These are phyloP conservation scores for Nyleta sp. DNA, from an alignment of 2,888 invertebrate genomes.

Conservation along the genomic window DNA sequence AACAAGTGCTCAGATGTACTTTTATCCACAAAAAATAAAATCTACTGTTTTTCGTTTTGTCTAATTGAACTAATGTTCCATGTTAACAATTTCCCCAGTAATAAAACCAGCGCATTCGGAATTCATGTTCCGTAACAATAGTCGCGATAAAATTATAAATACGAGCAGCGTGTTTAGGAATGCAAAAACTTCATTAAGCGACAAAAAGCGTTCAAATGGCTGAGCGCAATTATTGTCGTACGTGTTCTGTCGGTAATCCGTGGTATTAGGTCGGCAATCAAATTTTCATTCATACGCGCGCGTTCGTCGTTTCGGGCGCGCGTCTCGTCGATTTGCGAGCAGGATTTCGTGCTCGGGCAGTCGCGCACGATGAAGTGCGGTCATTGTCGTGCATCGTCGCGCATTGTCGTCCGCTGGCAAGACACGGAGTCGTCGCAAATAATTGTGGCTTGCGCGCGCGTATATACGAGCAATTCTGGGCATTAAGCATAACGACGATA, in stretches of 20 bases:
- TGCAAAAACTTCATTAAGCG: slow-evolving; percentile 49
- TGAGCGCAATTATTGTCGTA: slow-evolving; percentile 42
- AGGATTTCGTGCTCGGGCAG: slow-evolving; percentile 36
- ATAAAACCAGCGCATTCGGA: too few species aligned
- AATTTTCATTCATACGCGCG: slow-evolving; percentile 63
- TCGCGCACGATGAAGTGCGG: slow-evolving; percentile 44
- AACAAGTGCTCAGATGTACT: too few species aligned
- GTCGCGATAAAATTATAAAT: slow-evolving; percentile 17
- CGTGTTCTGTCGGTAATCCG: slow-evolving; percentile 67
- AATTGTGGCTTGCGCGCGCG: slow-evolving; percentile 58
- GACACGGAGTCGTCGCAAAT: slow-evolving; percentile 62
- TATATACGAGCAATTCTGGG: slow-evolving; percentile 57
- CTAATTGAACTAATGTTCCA: too few species aligned
- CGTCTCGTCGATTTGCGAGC: slow-evolving; percentile 34
- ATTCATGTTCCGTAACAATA: too few species aligned
- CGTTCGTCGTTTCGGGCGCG: slow-evolving; percentile 34
- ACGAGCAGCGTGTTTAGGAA: slow-evolving; percentile 37
- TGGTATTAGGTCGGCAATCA: slow-evolving; percentile 66
- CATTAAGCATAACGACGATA: slow-evolving; percentile 62
- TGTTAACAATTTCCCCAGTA: too few species aligned
- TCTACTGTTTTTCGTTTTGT: too few species aligned
- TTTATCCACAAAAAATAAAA: too few species aligned
- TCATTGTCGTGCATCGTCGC: slow-evolving; percentile 57
- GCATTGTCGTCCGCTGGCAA: slow-evolving; percentile 65
- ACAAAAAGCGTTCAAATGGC: slow-evolving; percentile 38